phyloP scores from a whole-genome alignment of 2,113 vertebrate species.

The Scophthalmus maximus region DNA sequence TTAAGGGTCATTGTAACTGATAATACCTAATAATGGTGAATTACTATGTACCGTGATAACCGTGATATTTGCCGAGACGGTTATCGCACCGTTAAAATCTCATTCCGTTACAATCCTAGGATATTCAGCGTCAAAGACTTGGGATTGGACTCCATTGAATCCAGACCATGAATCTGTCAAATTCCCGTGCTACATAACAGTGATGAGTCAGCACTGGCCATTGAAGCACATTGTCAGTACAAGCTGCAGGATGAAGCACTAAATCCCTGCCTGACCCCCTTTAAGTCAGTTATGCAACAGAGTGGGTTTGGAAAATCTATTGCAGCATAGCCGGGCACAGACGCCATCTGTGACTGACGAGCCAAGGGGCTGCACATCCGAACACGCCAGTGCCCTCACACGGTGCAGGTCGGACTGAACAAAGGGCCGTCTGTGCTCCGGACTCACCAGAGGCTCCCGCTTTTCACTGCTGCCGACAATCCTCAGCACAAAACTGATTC shows the following conservation, averaged over 20 bases:
- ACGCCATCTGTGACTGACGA: neutral
- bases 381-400: neutral
- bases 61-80: too few relatives aligned
- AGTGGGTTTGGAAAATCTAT: neutral
- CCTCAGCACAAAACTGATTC: neutral
- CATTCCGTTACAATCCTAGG: too few relatives aligned
- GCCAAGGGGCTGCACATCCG: slow-evolving; percentile 5
- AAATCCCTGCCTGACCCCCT: slow-evolving; percentile 19
- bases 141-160: too few relatives aligned
- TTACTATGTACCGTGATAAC: too few relatives aligned
- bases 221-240: neutral
- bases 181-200: too few relatives aligned
- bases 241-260: neutral
- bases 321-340: neutral
- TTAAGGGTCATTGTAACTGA: too few relatives aligned
- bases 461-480: neutral
- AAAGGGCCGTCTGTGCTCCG: slow-evolving; percentile 13
- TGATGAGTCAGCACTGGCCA: neutral
- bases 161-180: too few relatives aligned
- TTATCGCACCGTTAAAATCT: too few relatives aligned
- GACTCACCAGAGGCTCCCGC: slow-evolving; percentile 3
- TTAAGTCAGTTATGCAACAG: slow-evolving; percentile 34
- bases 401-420: neutral
- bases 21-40: too few relatives aligned
- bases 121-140: too few relatives aligned